A percentile compares a stretch with the other conserved stretches of the same genome.
These are phyloP conservation scores for Mastacembelus armatus DNA, from an alignment of 2,797 vertebrate species.

Conservation along the genomic window DNA sequence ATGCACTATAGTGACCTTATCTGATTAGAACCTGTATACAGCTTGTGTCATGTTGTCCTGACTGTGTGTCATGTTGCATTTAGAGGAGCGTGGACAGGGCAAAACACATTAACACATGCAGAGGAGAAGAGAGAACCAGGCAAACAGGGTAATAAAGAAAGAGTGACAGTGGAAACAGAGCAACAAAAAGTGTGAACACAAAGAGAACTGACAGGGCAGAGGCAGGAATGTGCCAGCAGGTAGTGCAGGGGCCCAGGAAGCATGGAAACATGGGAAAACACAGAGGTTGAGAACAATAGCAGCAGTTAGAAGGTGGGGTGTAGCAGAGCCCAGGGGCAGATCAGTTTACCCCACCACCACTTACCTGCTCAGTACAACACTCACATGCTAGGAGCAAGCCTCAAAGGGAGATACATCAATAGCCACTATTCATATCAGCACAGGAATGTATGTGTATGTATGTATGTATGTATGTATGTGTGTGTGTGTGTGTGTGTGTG, in stretches of 20 bases:
- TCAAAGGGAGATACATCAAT: constrained; percentile 73
- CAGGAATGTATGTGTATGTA: constrained; percentile 51
- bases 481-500: constrained; percentile 7
- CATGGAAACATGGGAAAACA: constrained; percentile 69
- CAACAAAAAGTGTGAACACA: constrained; percentile 69
- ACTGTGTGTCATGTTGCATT: constrained; percentile 20
- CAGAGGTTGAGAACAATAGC: constrained; percentile 54
- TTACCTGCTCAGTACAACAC: constrained; percentile 72
- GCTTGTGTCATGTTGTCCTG: constrained; percentile 13
- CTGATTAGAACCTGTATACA: constrained; percentile 8
- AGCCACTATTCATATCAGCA: constrained; percentile 68
- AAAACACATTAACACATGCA: constrained; percentile 34
- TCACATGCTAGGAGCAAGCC: constrained; percentile 50
- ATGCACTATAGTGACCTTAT: neutral
- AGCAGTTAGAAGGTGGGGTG: constrained; percentile 26
- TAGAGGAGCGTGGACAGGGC: neutral
- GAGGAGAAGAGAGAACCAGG: constrained; percentile 21
- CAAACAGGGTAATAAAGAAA: constrained; percentile 60
- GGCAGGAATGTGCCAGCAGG: constrained; percentile 76
- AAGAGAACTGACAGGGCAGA: constrained; percentile 58
- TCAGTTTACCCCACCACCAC: constrained; percentile 69
- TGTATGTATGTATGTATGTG: constrained; percentile 10
- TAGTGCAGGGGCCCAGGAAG: constrained; percentile 76
- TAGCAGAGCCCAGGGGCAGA: constrained; percentile 44
- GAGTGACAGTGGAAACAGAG: constrained; percentile 62